Base-by-base conservation (phyloP, 2,888 invertebrate genomes). In the Aleiodes leptofemur region DNA sequence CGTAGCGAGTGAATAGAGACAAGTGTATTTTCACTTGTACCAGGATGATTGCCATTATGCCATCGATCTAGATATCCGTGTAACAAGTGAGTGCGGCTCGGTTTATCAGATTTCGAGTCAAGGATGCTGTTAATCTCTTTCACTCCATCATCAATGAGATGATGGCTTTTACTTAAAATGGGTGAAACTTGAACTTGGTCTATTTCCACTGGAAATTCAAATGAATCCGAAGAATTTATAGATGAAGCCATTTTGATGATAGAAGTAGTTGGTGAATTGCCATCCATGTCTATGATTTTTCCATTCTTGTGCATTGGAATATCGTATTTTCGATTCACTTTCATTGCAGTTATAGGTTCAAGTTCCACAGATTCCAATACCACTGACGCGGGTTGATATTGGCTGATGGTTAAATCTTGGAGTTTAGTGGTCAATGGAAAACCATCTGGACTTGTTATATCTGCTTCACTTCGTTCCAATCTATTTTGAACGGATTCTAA, bases 1-100 rank as follows among this genome's bases (percentile, higher is more conserved):
- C 83, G 79, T 4, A 76, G 76, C 64, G 78, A 73, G 23, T 77
- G 77, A 9, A 80, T 73, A 7, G 69, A 75, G 9, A 70, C 74
- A 3, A 43, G 43, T 13, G 75, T 77, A 34, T 76, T 34, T 51
- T 48, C 57, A 6, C 72, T 75, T 8, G 74, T 72, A n/a, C 43
- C 64, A 11, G 73, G 55, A 59, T 34, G 14, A 50, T 59, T 31
- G n/a, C 23, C 34, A 34, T 38, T 59, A 31, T 13, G 34, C 69
- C 51, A 74, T 74, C 51, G 59, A 74, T 69, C 51, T 34, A 59
- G 23, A n/a, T 51, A 38, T 43, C 48, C 31, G 9, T 74, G 61
- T 64, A 43, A 6, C 8, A 43, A 43, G 50, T 66, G 66, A 55
- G 48, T 13, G 55, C 14, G 59, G 9, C 4, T 61, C n/a, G 69